Base-by-base conservation (phyloP, 2,797 vertebrate species). In the Lepilemur ruficaudatus region DNA sequence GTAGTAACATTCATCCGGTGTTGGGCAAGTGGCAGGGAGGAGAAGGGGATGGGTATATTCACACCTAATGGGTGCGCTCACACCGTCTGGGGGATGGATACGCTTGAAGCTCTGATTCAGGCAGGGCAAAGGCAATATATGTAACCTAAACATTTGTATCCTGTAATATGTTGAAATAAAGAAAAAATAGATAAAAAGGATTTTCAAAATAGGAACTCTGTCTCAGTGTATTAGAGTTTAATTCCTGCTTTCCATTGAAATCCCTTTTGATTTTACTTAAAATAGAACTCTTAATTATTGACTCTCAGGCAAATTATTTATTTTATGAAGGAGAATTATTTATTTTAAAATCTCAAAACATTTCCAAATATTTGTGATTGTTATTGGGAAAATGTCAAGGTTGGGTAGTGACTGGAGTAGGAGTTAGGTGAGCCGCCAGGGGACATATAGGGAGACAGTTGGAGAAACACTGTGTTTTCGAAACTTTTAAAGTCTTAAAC, bases 321-420 rank as follows among this genome's bases (percentile, higher is more conserved):
- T 63, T 95, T 91, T 63, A 46, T 76, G 57, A 38, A 14, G 28
- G 43, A 32, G 25, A 89, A 84, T 55, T 87, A 43, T 55, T 94
- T 72, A 81, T 86, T 80, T 95, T n/a, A 14, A 82, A 75, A 83
- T 91, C 3, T 84, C 32, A 93, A 52, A 72, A 80, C 5, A 76
- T 76, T 90, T 95, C 46, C 48, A 91, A 48, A 41, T 96, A 65
- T 2, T 22, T 48, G 23, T 48, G n/a, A 57, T 91, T 65, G 32
- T 72, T 92, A 75, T 72, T 63, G 90, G 52, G 81, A 92, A 87
- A 95, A 97, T 32, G 3, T 28, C 61, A 81, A 35, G 8, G 46
- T 35, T 80, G 72, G 28, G 1, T 12, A 32, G 18, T 5, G 30
- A 76, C 63, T 15, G 3, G n/a, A 7, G 41, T 38, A 84, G 41